These are phyloP conservation scores for Tribolium freemani DNA, from an alignment of 2,888 invertebrate genomes.

Conservation along the genomic window DNA sequence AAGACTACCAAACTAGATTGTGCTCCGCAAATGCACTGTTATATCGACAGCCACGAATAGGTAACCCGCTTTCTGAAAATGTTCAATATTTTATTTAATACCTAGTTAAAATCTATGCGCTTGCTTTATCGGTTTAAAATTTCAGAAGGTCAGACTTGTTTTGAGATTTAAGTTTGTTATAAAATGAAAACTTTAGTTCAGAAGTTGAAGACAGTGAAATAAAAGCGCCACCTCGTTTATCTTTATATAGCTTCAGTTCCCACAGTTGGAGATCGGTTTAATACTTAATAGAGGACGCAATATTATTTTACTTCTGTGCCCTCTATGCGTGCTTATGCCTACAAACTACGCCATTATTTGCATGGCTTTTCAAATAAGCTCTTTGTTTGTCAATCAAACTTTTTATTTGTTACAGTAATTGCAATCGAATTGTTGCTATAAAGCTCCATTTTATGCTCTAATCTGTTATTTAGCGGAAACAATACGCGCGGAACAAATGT, in stretches of 20 bases:
- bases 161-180: background rate
- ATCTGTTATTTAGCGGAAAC: background rate
- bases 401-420: constrained; percentile 27
- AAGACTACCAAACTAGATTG: background rate
- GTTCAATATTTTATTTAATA: background rate
- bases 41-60: background rate
- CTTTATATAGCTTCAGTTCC: constrained; percentile 11
- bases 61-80: background rate
- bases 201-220: background rate
- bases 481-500: background rate
- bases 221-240: constrained; percentile 9
- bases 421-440: background rate
- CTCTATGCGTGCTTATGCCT: background rate
- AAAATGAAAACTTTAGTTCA: background rate
- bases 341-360: constrained; percentile 3
- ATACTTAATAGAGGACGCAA: constrained; percentile 30
- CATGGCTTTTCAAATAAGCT: constrained; percentile 44
- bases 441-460: background rate
- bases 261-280: constrained; percentile 32
- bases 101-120: background rate
- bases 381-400: constrained; percentile 59
- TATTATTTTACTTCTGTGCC: background rate
- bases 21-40: background rate
- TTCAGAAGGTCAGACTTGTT: background rate
- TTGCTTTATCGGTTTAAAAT: background rate